phyloP scores from a whole-genome alignment of 2,888 invertebrate species.

The Strigamia crassipes region DNA sequence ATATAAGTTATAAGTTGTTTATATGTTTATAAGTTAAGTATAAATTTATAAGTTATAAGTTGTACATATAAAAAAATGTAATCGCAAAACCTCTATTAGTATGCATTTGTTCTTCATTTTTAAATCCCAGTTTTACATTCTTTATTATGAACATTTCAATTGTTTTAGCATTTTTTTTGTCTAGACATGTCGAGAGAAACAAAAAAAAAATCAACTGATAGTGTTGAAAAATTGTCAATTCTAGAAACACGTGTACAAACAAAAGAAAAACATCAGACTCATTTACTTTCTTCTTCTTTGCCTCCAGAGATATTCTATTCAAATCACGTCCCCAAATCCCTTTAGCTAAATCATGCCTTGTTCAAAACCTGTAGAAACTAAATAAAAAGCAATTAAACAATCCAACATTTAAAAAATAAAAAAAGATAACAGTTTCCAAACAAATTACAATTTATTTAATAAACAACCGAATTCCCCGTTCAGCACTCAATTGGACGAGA shows the following conservation, averaged over 20 bases:
- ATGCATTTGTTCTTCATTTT: too few relatives aligned
- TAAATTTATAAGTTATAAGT: too few relatives aligned
- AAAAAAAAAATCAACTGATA: neutral
- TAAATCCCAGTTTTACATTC: too few relatives aligned
- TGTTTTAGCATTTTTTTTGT: too few relatives aligned
- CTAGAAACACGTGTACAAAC: neutral
- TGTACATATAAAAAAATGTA: too few relatives aligned
- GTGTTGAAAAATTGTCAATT: conserved; percentile 1
- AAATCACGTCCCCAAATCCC: conserved; percentile 17
- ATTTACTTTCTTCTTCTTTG: neutral
- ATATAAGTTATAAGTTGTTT: too few relatives aligned
- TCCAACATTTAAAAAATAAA: neutral
- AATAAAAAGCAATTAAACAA: conserved; percentile 2
- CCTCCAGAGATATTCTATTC: neutral
- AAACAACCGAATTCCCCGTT: neutral
- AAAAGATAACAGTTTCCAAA: neutral
- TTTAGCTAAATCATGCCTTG: neutral
- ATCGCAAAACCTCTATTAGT: too few relatives aligned
- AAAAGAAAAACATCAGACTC: neutral
- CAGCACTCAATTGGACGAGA: too few relatives aligned
- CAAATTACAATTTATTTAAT: neutral
- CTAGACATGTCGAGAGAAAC: too few relatives aligned
- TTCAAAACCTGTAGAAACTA: neutral
- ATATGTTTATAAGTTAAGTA: too few relatives aligned
- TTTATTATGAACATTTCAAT: too few relatives aligned